phyloP scores from a whole-genome alignment of 2,888 invertebrate genomes.

The Melipona bicolor region DNA sequence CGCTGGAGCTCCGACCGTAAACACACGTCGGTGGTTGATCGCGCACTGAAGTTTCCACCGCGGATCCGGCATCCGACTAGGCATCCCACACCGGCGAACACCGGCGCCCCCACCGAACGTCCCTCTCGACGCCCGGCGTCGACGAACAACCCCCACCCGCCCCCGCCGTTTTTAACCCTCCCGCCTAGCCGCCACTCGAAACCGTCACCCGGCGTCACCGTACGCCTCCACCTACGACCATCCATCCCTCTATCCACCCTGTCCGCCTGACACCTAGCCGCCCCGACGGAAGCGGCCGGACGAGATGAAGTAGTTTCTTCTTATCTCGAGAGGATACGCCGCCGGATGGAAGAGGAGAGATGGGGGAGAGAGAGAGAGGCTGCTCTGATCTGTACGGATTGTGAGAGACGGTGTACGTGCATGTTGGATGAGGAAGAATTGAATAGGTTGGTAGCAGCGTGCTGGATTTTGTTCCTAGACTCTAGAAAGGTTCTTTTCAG shows the following conservation, averaged over 20 bases:
- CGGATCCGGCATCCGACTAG: constrained; percentile 76
- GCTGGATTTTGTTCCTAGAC: background rate
- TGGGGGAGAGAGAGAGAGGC: too few relatives aligned
- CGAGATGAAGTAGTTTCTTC: constrained; percentile 53
- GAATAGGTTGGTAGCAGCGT: background rate
- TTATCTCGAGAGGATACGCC: constrained; percentile 33
- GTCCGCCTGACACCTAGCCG: constrained; percentile 33
- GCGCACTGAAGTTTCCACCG: constrained; percentile 82
- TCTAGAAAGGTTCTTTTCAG: background rate
- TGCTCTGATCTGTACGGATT: constrained; percentile 12
- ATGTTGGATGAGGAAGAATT: background rate
- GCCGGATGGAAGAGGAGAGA: background rate
- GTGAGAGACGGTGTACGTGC: background rate
- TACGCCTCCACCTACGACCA: constrained; percentile 37
- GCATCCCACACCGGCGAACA: constrained; percentile 48
- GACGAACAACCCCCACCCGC: constrained; percentile 51
- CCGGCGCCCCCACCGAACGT: constrained; percentile 46
- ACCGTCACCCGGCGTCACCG: constrained; percentile 68
- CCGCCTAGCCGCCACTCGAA: constrained; percentile 67
- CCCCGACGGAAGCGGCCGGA: constrained; percentile 8
- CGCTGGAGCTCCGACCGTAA: constrained; percentile 76
- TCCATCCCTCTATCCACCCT: constrained; percentile 2
- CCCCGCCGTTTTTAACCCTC: constrained; percentile 61
- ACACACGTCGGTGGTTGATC: constrained; percentile 82
- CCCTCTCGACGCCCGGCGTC: constrained; percentile 58